Evolutionary conservation across 2,113 vertebrate species (phyloP).

Genomic region (Bettongia penicillata): DNA sequence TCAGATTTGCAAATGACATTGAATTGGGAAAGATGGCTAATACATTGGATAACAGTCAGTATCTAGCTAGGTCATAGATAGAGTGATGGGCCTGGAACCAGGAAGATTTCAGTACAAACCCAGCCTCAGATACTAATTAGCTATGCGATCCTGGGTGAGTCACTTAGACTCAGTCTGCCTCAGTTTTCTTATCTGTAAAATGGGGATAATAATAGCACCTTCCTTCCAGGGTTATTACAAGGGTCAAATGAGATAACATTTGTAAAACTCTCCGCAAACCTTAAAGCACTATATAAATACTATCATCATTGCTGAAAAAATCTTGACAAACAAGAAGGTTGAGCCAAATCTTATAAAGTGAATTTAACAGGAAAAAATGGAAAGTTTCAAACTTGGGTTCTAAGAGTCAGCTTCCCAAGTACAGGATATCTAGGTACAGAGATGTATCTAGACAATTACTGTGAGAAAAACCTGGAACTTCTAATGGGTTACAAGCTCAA

Average conservation of each 20-base stretch:
- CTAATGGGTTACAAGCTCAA: background rate
- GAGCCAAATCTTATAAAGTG: background rate
- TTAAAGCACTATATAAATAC: background rate
- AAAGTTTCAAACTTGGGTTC: no score
- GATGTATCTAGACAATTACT: background rate
- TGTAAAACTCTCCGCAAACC: background rate
- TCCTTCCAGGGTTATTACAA: background rate
- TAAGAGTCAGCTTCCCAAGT: no score
- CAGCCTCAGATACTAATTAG: no score
- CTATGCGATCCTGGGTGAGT: no score
- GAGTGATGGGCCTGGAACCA: no score
- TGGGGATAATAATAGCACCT: background rate
- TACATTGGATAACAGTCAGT: no score
- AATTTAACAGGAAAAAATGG: background rate
- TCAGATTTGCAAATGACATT: no score
- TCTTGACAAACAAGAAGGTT: background rate
- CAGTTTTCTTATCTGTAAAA: background rate
- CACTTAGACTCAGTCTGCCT: no score
- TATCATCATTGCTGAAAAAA: background rate
- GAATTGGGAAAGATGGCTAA: no score
- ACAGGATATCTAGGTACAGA: background rate
- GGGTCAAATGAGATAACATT: background rate
- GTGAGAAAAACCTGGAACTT: background rate
- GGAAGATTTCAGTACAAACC: no score
- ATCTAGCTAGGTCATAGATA: no score